A percentile compares a stretch with the other conserved stretches of the same genome.
phyloP scores from a whole-genome alignment of 1,140 invertebrate genomes.

The Drosophila ambigua region DNA sequence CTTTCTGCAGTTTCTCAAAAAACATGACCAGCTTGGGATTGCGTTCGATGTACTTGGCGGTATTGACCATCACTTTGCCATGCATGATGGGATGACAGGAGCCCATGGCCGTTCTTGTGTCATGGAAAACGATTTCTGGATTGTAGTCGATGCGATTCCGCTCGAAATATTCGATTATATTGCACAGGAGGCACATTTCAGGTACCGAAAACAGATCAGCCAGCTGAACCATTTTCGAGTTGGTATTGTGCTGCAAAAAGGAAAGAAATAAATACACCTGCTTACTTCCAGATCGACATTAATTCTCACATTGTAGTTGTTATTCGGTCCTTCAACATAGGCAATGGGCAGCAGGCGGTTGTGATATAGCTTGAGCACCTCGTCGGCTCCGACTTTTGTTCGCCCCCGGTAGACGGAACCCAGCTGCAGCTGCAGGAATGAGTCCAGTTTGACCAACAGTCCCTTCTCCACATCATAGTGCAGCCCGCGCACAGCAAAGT shows the following conservation, averaged over 20 bases:
- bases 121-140: slow-evolving; percentile 97
- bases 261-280: slow-evolving; percentile 18
- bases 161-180: slow-evolving; percentile 96
- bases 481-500: slow-evolving; percentile 96
- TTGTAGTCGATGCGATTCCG: slow-evolving; percentile 96
- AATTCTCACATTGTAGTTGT: slow-evolving; percentile 71
- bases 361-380: slow-evolving; percentile 94
- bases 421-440: slow-evolving; percentile 97
- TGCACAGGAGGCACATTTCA: slow-evolving; percentile 96
- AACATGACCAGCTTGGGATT: slow-evolving; percentile 90
- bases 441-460: slow-evolving; percentile 97
- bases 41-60: slow-evolving; percentile 91
- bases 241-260: slow-evolving; percentile 85
- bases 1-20: slow-evolving; percentile 89
- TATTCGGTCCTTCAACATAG: slow-evolving; percentile 90
- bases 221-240: slow-evolving; percentile 95
- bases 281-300: background rate
- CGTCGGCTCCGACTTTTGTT: slow-evolving; percentile 91
- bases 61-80: slow-evolving; percentile 91
- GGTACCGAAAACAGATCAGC: slow-evolving; percentile 99
- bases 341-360: slow-evolving; percentile 93
- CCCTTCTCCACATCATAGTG: slow-evolving; percentile 99
- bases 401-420: slow-evolving; percentile 96
- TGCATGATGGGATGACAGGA: slow-evolving; percentile 97
- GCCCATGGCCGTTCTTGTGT: slow-evolving; percentile 96